phyloP scores from a whole-genome alignment of 1,140 invertebrate species.

The Maniola jurtina region DNA sequence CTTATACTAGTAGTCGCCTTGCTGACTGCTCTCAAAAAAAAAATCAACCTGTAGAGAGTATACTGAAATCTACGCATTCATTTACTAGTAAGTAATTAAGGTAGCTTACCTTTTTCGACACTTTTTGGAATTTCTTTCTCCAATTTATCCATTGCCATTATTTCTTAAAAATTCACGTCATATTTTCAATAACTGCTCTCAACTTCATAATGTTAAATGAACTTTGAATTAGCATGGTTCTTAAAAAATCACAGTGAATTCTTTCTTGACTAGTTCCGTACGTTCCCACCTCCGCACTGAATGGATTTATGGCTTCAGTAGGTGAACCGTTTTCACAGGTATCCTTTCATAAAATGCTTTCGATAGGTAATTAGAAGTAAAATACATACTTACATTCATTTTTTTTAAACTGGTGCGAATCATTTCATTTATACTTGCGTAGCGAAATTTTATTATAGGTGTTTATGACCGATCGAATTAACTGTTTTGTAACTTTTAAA shows the following conservation, averaged over 20 bases:
- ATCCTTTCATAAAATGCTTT: neutral
- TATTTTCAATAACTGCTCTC: neutral
- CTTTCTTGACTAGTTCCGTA: neutral
- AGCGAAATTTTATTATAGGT: too few species aligned
- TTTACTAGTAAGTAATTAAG: neutral
- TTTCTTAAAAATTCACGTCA: constrained; percentile 1
- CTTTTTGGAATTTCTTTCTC: constrained; percentile 25
- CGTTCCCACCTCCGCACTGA: neutral
- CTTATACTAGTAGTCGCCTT: too few species aligned
- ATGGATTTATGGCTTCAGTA: neutral
- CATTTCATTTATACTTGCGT: too few species aligned
- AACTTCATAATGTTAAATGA: neutral
- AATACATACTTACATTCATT: neutral
- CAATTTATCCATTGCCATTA: constrained; percentile 3
- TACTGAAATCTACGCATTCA: neutral
- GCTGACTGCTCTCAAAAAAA: too few species aligned
- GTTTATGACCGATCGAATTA: too few species aligned
- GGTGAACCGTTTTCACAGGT: neutral
- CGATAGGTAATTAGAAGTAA: neutral
- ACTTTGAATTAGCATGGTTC: neutral
- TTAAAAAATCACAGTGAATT: neutral
- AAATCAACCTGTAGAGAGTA: too few species aligned
- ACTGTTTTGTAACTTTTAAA: too few species aligned
- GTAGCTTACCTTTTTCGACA: constrained; percentile 25
- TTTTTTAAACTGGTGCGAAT: too few species aligned